Base-by-base conservation (phyloP, 2,113 vertebrate genomes). In the Triplophysa rosa region DNA sequence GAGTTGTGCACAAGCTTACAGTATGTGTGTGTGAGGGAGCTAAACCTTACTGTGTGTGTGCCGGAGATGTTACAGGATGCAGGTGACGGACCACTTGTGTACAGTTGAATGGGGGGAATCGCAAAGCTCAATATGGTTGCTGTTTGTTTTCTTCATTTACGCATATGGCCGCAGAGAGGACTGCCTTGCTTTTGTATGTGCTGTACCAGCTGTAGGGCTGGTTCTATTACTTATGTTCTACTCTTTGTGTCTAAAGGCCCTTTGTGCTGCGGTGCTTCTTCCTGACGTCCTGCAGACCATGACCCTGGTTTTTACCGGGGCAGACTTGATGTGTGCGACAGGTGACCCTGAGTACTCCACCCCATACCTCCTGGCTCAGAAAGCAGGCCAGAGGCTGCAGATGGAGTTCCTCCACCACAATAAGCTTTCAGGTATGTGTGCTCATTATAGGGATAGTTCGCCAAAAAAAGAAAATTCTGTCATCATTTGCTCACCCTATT, bases 321-420 rank as follows among this genome's bases (percentile, higher is more conserved):
- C 97, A 2, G 96, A 99, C 79, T 94, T 95, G 9, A 96, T 98
- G 95, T 98, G 96, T 63, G 92, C 96, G 16, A 99, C 96, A 0
- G 94, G 96, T 21, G 95, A 99, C 79, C 92, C 95, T 0, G 66
- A 89, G 61, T 88, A 90, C 73, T 96, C 95, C 82, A 98, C 97
- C 40, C 96, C 97, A 0, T 99, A 98, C 65, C 91, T 95, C 12
- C 3, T 99, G 89, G 97, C 97, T 82, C 97, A 98, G 86, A 95
- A 93, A 52, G 94, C 94, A 0, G 95, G 96, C 10, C 97, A 98
- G 84, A 93, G 92, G 37, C 90, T 99, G 19, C 97, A 98, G 49
- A 98, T 99, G 96, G 97, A 98, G 89, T 98, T 98, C 79, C 91
- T 99, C 64, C 93, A 97, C 86, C 97, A 98, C 64, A 98, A 99